Percentiles rank a stretch among this genome's conserved stretches.
phyloP scores from a whole-genome alignment of 2,888 invertebrate genomes.

The Carterocephalus palaemon region DNA sequence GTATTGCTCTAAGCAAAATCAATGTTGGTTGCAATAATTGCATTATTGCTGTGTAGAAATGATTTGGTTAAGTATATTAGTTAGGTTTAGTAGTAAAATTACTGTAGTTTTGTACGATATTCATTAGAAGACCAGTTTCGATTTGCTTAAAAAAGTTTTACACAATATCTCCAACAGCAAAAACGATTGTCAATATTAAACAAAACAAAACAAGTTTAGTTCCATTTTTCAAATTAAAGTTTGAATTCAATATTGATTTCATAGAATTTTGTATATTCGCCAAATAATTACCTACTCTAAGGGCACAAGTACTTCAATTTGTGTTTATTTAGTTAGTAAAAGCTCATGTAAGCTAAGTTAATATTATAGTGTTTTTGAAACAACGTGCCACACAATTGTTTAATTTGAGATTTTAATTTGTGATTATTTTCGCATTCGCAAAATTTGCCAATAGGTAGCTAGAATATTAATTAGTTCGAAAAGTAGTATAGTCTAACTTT shows the following conservation, averaged over 20 bases:
- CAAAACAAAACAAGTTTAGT: too few species aligned
- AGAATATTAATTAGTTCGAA: slow-evolving; percentile 21
- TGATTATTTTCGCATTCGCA: slow-evolving; percentile 38
- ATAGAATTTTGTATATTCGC: slow-evolving; percentile 13
- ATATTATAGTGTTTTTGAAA: slow-evolving; percentile 34
- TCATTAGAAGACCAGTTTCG: slow-evolving; percentile 10
- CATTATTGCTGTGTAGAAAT: slow-evolving; percentile 42
- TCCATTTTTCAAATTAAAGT: too few species aligned
- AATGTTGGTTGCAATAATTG: slow-evolving; percentile 55
- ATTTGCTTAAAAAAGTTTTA: too few species aligned
- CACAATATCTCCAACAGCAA: too few species aligned
- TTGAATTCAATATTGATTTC: too few species aligned
- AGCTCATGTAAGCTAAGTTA: slow-evolving; percentile 41
- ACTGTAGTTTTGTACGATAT: slow-evolving; percentile 22
- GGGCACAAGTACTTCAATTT: slow-evolving; percentile 71
- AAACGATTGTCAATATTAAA: too few species aligned
- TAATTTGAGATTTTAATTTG: slow-evolving; percentile 49
- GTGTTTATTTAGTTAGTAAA: slow-evolving; percentile 37
- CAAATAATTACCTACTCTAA: slow-evolving; percentile 33
- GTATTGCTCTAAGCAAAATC: slow-evolving; percentile 58
- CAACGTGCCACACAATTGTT: slow-evolving; percentile 44
- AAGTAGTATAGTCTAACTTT: slow-evolving; percentile 45
- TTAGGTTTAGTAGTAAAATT: slow-evolving; percentile 27
- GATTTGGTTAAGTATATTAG: slow-evolving; percentile 49
- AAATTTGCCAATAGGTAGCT: slow-evolving; percentile 43